Base-by-base conservation (phyloP, 2,888 invertebrate species). In the Drosophila melanosoma region DNA sequence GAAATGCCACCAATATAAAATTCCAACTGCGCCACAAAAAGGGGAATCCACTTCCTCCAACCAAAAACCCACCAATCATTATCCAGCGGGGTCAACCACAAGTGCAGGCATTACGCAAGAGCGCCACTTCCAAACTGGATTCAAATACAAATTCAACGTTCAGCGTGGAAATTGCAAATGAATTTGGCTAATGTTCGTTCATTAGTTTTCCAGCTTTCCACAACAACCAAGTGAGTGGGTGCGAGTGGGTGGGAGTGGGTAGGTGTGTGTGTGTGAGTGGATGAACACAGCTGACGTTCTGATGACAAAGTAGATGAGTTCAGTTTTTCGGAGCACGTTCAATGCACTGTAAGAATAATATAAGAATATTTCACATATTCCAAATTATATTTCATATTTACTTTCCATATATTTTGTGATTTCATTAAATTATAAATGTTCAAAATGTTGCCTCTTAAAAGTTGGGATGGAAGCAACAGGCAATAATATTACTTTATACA, bases 1-100 rank as follows among this genome's bases (percentile, higher is more conserved):
- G 45, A 82, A 89, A 81, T 90, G 75, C 59, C 70, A 75, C 68
- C 74, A 73, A 90, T 90, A 89, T 87, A 87, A 89, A 90, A 90
- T 89, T 83, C 82, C 74, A 72, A 72, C 74, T 79, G 81, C 87
- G 82, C 49, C 74, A 65, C 59, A 59, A 54, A 23, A n/a, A 66
- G 59, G 38, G 32, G n/a, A 8, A 15, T 3, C 7, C 38, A 15
- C 52, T 38, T 32, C 26, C 1, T 1, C 17, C 38, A 26, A 33
- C 6, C 17, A n/a, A n/a, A n/a, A n/a, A 20, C n/a, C 52, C 15
- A 48, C 12, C 17, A 59, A 40, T 29, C 51, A 52, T 59, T 38
- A 36, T 53, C 63, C 49, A 45, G n/a, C 61, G 66, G 52, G 66
- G 56, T 57, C 35, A 38, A 23, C 65, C 59, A 20, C 70, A 80